These are phyloP conservation scores for Agrochola circellaris DNA, from an alignment of 2,888 invertebrate genomes.

Conservation along the genomic window DNA sequence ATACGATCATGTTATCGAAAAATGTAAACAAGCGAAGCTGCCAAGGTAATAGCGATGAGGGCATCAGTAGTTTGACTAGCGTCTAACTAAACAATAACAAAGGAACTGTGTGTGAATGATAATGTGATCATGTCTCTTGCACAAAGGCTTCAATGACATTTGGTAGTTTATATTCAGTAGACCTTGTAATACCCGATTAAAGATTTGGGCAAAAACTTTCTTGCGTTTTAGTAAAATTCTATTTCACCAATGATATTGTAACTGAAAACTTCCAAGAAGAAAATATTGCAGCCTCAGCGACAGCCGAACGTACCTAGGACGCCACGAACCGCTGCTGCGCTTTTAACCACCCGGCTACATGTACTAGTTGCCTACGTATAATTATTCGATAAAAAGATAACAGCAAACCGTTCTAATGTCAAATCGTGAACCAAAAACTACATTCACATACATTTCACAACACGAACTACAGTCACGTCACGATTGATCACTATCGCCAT, in stretches of 20 bases:
- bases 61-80: slow-evolving; percentile 51
- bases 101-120: slow-evolving; percentile 43
- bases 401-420: slow-evolving; percentile 49
- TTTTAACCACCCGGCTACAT: not conserved
- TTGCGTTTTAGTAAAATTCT: not conserved
- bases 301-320: not conserved
- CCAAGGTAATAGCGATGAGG: slow-evolving; percentile 64
- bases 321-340: not conserved
- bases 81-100: slow-evolving; percentile 61
- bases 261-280: not conserved
- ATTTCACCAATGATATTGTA: not conserved
- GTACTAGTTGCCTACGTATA: slow-evolving; percentile 8
- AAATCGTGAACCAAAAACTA: slow-evolving; percentile 56
- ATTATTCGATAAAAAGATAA: slow-evolving; percentile 51
- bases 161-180: slow-evolving; percentile 8
- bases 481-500: slow-evolving; percentile 55
- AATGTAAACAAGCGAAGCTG: slow-evolving; percentile 63
- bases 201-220: not conserved
- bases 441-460: slow-evolving; percentile 64
- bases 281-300: not conserved
- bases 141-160: slow-evolving; percentile 34
- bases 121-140: slow-evolving; percentile 40
- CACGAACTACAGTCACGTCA: slow-evolving; percentile 44
- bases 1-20: slow-evolving; percentile 48
- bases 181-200: slow-evolving; percentile 1